Percentiles rank a stretch among this genome's conserved stretches.
phyloP scores from a whole-genome alignment of 2,113 vertebrate species.

The Dendropsophus ebraccatus region DNA sequence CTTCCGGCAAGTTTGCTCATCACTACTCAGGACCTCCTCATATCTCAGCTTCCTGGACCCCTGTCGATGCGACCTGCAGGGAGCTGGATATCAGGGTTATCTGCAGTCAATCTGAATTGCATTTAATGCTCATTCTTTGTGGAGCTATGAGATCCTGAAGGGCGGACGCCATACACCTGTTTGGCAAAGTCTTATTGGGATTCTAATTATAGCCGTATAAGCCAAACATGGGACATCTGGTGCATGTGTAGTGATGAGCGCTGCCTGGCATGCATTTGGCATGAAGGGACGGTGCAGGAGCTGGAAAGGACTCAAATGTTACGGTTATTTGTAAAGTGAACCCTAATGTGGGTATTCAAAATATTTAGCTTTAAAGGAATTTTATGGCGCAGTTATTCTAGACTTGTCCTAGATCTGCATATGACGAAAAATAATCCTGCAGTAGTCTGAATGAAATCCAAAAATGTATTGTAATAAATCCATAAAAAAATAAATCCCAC shows the following conservation, averaged over 20 bases:
- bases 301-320: background rate
- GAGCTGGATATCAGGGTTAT: background rate
- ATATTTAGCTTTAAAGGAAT: too few relatives aligned
- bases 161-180: constrained; percentile 12
- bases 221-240: constrained; percentile 33
- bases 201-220: background rate
- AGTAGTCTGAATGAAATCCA: too few relatives aligned
- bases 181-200: background rate
- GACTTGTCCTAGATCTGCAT: too few relatives aligned
- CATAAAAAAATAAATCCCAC: too few relatives aligned
- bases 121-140: background rate
- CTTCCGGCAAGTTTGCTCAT: too few relatives aligned
- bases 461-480: too few relatives aligned
- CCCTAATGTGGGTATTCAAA: background rate
- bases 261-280: background rate
- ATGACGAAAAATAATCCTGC: too few relatives aligned
- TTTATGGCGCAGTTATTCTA: too few relatives aligned
- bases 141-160: background rate
- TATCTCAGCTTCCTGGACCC: constrained; percentile 1
- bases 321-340: background rate
- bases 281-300: background rate
- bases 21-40: too few relatives aligned
- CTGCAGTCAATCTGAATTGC: background rate
- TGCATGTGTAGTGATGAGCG: background rate
- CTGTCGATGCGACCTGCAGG: background rate